Conservation (phyloP, 2,797 vertebrate species). For the Capromys pilorides region DNA sequence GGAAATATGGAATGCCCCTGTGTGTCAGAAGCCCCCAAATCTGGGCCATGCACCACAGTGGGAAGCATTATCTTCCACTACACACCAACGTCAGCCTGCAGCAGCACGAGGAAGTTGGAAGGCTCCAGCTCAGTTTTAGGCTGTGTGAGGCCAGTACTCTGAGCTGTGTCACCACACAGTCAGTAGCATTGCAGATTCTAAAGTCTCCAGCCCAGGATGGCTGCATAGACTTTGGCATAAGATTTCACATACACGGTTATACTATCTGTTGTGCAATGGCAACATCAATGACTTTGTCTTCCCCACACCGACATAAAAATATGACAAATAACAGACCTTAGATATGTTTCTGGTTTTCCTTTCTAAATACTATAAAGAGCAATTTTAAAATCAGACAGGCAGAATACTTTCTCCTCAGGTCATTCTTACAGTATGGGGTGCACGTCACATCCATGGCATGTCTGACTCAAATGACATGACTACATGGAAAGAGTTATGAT, state of each 20-base stretch:
- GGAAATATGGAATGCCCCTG: background rate
- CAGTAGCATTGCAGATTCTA: too few relatives aligned
- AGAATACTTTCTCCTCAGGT: background rate
- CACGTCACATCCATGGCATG: background rate
- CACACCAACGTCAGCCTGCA: fast-evolving
- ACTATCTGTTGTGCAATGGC: background rate
- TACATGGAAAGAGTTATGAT: background rate
- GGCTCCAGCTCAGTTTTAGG: background rate
- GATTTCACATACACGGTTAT: too few relatives aligned
- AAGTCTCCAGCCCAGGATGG: fast-evolving
- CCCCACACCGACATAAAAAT: background rate
- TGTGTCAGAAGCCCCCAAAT: background rate
- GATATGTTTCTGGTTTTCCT: background rate
- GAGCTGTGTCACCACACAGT: fast-evolving
- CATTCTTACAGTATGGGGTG: background rate
- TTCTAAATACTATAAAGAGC: background rate
- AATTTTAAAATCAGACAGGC: background rate
- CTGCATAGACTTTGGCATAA: background rate
- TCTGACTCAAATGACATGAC: background rate
- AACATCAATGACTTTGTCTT: background rate
- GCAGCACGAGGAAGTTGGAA: background rate
- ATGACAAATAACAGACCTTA: background rate
- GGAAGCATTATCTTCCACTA: fast-evolving
- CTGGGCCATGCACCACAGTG: background rate
- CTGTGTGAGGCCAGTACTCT: fast-evolving